Conservation (phyloP, 2,113 vertebrate species). For the Delphinapterus leucas region DNA sequence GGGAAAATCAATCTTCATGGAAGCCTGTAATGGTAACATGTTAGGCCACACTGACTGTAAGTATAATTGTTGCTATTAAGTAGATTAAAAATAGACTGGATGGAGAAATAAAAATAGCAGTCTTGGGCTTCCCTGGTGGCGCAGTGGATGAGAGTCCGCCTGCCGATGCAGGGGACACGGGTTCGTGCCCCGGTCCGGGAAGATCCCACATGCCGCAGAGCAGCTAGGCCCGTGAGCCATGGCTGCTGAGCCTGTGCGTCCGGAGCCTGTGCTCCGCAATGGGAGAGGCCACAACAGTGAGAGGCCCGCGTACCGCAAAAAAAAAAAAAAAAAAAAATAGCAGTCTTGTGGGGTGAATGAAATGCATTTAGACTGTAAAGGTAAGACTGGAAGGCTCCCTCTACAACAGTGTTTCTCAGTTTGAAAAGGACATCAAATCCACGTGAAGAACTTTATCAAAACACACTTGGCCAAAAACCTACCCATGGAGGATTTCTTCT, state of each 20-base stretch:
- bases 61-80: not conserved
- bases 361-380: not conserved
- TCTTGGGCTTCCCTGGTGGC: too few relatives aligned
- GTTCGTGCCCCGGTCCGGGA: too few relatives aligned
- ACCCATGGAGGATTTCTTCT: not conserved
- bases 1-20: not conserved
- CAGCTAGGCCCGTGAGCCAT: too few relatives aligned
- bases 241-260: too few relatives aligned
- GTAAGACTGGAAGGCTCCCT: not conserved
- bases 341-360: not conserved
- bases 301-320: too few relatives aligned
- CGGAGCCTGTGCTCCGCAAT: too few relatives aligned
- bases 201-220: too few relatives aligned
- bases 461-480: not conserved
- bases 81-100: not conserved
- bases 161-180: too few relatives aligned
- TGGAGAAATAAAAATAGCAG: not conserved
- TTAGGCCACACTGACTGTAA: not conserved
- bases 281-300: too few relatives aligned
- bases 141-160: too few relatives aligned
- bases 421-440: not conserved
- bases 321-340: not conserved
- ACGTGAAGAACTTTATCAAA: not conserved
- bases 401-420: not conserved
- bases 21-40: not conserved